Percentiles rank a stretch among this genome's conserved stretches.
These are phyloP conservation scores for Perca fluviatilis DNA, from an alignment of 2,113 vertebrate genomes.

Conservation along the genomic window DNA sequence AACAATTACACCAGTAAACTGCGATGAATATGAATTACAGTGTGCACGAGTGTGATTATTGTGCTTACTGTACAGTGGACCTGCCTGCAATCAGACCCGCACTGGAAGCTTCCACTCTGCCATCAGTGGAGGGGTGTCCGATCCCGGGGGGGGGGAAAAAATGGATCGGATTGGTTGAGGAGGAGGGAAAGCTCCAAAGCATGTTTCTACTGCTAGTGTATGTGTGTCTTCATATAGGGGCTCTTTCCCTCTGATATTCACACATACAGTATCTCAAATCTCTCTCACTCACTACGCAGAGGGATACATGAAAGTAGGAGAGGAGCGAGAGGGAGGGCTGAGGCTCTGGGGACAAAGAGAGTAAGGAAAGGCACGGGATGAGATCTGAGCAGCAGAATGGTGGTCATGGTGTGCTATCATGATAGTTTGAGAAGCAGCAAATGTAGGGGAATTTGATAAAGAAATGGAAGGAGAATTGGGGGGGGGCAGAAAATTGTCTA, in stretches of 20 bases:
- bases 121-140: conserved; percentile 60
- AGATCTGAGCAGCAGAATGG: conserved; percentile 42
- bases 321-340: background rate
- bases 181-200: conserved; percentile 7
- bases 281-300: conserved; percentile 25
- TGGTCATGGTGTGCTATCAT: conserved; percentile 34
- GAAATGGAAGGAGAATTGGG: background rate
- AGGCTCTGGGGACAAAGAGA: background rate
- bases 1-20: conserved; percentile 47
- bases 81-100: conserved; percentile 55
- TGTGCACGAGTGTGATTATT: conserved; percentile 37
- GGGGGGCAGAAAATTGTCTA: background rate
- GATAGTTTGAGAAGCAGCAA: conserved; percentile 19
- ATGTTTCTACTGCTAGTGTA: conserved; percentile 10
- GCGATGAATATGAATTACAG: conserved; percentile 41
- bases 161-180: conserved; percentile 58
- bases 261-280: conserved; percentile 52
- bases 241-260: conserved; percentile 14
- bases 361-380: conserved; percentile 42
- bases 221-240: conserved; percentile 10
- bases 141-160: background rate
- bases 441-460: conserved; percentile 20
- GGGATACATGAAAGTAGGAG: conserved; percentile 39
- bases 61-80: conserved; percentile 30
- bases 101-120: conserved; percentile 53